Evolutionary conservation across 1,140 invertebrate genomes (phyloP).

Genomic region (Metopolophium dirhodum): DNA sequence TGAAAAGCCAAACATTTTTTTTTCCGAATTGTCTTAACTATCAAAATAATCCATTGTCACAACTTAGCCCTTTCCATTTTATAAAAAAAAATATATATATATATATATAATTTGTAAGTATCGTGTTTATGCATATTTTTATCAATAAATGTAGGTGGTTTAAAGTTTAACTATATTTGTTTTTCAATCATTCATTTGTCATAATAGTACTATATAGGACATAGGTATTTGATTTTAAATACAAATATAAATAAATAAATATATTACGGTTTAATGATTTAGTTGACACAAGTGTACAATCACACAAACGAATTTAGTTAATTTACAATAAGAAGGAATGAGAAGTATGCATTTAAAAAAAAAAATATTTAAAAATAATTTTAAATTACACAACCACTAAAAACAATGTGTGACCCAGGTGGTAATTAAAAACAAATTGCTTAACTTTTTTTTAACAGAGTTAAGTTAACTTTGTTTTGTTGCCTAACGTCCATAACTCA

Average conservation of each 20-base stretch:
- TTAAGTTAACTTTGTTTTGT: no score
- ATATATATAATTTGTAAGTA: background rate
- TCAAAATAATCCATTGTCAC: background rate
- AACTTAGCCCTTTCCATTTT: background rate
- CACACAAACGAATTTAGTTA: background rate
- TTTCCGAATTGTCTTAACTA: no score
- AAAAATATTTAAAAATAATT: background rate
- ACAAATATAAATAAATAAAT: background rate
- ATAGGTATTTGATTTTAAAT: no score
- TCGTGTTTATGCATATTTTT: no score
- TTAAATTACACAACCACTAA: background rate
- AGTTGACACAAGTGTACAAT: background rate
- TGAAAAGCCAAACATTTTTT: background rate
- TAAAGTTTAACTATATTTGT: background rate
- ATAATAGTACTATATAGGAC: background rate
- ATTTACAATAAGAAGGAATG: no score
- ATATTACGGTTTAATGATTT: background rate
- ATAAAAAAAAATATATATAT: no score
- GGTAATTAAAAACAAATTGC: no score
- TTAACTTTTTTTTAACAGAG: no score
- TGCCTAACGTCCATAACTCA: no score
- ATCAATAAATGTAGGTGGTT: no score
- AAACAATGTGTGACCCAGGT: background rate
- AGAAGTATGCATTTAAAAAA: background rate
- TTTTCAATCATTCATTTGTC: background rate